Percentiles rank a stretch among this genome's conserved stretches.
phyloP scores from a whole-genome alignment of 2,888 invertebrate species.

The Empis stercorea region DNA sequence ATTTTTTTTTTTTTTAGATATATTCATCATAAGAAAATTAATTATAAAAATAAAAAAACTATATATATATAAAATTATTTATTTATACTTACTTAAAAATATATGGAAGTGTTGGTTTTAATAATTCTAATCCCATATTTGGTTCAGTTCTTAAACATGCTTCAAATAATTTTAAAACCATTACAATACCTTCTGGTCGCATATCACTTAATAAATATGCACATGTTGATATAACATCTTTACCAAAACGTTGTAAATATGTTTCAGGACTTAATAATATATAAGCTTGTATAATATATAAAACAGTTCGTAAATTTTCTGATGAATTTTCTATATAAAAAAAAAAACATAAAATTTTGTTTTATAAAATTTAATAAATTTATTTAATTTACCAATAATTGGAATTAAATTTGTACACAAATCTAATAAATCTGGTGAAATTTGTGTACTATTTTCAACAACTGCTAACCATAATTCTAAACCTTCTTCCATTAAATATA shows the following conservation, averaged over 20 bases:
- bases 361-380: not conserved
- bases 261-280: constrained; percentile 65
- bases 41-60: not conserved
- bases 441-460: constrained; percentile 58
- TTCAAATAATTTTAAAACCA: constrained; percentile 62
- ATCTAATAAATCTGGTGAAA: constrained; percentile 53
- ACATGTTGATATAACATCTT: constrained; percentile 53
- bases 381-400: constrained; percentile 56
- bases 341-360: not conserved
- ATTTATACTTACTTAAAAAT: constrained; percentile 42
- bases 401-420: constrained; percentile 62
- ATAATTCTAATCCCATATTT: constrained; percentile 55
- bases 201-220: constrained; percentile 66
- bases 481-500: constrained; percentile 86
- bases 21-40: constrained; percentile 2
- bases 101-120: constrained; percentile 48
- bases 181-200: constrained; percentile 55
- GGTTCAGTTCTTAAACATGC: constrained; percentile 63
- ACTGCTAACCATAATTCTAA: constrained; percentile 80
- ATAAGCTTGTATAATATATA: constrained; percentile 73
- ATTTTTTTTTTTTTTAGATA: constrained; percentile 1
- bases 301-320: constrained; percentile 64
- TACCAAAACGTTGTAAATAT: constrained; percentile 59
- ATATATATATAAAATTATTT: not conserved
- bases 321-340: constrained; percentile 60